Evolutionary conservation across 1,140 invertebrate species (phyloP), one percentile per base, ranked within the genome.

Genomic region (Drosophila lacteicornis): DNA sequence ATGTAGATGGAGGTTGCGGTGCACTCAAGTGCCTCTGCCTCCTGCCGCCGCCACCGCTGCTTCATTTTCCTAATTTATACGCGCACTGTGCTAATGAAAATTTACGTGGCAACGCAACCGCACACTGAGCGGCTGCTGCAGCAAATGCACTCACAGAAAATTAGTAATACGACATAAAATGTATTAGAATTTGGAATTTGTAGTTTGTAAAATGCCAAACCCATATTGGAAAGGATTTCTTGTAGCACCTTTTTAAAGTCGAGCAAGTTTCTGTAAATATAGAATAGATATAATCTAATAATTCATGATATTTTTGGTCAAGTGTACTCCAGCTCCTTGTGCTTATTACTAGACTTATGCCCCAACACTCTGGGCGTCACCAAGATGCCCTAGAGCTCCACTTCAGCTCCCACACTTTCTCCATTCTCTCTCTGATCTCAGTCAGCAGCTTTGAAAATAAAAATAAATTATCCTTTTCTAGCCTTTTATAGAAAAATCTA

Each of bases 61-160:
- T 88, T 88, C 85, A 88, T 88, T 88, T 88, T 88, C 78, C 85
- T 88, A 88, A 88, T 88, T 88, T 90, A 88, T 88, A 85, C 81
- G 79, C 85, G 85, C 74, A 68, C 74, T 85, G 79, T 77, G 75
- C 85, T 88, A 88, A 88, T 88, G 85, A 88, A 88, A 88, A 88
- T 88, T 85, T 88, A 88, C 86, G 85, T 90, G 70, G 78, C 75
- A 79, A 69, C 73, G 69, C 59, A 80, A 84, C 85, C 73, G 71
- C 81, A 79, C 61, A 79, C 78, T 80, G 82, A 81, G 69, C 82
- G 43, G 42, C 42, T 84, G 40, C 46, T 66, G 36, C 49, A 57
- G 38, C 43, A 25, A 46, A 22, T 51, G 46, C 51, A 70, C 47
- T 56, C 3, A 13, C 12, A 17, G 15, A 17, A 42, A 19, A 17